phyloP scores from a whole-genome alignment of 2,113 vertebrate genomes.

The Calyptomena viridis region DNA sequence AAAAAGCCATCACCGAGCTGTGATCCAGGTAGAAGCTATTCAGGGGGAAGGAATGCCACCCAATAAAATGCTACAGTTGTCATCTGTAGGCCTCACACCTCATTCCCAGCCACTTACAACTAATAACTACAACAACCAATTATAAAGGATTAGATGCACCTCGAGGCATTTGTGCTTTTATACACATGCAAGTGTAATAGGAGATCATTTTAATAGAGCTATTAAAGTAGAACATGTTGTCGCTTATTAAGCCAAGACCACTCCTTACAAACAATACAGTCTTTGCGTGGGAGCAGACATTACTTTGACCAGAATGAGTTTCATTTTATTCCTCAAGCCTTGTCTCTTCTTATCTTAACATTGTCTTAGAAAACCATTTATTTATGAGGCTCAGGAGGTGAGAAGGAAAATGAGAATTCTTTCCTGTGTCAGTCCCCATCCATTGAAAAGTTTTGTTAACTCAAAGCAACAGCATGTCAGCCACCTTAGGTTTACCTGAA shows the following conservation, averaged over 20 bases:
- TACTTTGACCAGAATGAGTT: neutral
- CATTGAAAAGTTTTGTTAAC: neutral
- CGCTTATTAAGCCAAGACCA: neutral
- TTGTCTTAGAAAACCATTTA: neutral
- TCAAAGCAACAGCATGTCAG: neutral
- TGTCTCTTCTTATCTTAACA: neutral
- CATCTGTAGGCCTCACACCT: neutral
- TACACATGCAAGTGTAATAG: neutral
- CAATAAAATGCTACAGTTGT: neutral
- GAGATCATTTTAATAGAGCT: slow-evolving; percentile 15
- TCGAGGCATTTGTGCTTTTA: neutral
- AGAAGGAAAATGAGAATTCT: neutral
- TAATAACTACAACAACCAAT: neutral
- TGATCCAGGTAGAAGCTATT: neutral
- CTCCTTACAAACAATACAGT: neutral
- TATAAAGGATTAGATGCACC: neutral
- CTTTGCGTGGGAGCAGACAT: neutral
- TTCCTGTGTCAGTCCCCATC: neutral
- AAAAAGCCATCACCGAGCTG: neutral
- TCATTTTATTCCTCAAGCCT: neutral
- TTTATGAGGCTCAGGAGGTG: neutral
- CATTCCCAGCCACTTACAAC: neutral
- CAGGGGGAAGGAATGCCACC: neutral
- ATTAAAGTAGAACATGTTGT: neutral
- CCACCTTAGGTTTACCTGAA: neutral